Percentiles rank a stretch among this genome's conserved stretches.
These are phyloP conservation scores for Bubo blakistoni DNA, from an alignment of 2,113 vertebrate species.

Conservation along the genomic window DNA sequence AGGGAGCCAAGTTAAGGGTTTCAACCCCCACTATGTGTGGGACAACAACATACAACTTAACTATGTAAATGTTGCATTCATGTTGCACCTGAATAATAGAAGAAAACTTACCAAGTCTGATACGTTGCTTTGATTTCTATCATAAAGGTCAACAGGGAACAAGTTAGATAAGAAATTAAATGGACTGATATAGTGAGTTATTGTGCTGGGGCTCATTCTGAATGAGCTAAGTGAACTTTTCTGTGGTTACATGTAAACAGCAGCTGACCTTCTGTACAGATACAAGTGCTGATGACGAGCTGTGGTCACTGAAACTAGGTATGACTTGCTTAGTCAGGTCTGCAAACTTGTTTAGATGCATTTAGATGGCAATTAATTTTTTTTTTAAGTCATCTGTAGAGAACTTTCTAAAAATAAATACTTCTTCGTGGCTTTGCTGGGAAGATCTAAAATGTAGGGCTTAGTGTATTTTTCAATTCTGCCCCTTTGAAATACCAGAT, in stretches of 20 bases:
- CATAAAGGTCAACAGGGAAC: neutral
- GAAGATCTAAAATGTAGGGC: neutral
- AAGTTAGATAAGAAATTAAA: constrained; percentile 8
- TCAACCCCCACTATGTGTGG: neutral
- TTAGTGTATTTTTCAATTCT: neutral
- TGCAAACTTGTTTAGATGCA: neutral
- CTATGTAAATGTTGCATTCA: constrained; percentile 6
- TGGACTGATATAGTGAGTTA: neutral
- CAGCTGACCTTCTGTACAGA: constrained; percentile 14
- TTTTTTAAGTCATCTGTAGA: neutral
- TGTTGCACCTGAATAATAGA: neutral
- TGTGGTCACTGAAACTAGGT: neutral
- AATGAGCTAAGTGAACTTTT: neutral
- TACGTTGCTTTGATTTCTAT: neutral
- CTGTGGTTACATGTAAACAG: neutral
- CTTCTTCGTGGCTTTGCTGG: neutral
- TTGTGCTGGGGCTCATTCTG: neutral
- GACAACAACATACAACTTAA: neutral
- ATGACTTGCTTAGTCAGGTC: neutral
- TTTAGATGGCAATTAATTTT: neutral
- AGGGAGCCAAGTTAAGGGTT: constrained; percentile 10
- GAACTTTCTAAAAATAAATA: constrained; percentile 12
- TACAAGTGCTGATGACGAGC: neutral
- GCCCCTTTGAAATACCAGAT: constrained; percentile 10
- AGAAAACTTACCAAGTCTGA: neutral